These are phyloP conservation scores for Alosa sapidissima DNA, from an alignment of 2,797 vertebrate species.

Conservation along the genomic window DNA sequence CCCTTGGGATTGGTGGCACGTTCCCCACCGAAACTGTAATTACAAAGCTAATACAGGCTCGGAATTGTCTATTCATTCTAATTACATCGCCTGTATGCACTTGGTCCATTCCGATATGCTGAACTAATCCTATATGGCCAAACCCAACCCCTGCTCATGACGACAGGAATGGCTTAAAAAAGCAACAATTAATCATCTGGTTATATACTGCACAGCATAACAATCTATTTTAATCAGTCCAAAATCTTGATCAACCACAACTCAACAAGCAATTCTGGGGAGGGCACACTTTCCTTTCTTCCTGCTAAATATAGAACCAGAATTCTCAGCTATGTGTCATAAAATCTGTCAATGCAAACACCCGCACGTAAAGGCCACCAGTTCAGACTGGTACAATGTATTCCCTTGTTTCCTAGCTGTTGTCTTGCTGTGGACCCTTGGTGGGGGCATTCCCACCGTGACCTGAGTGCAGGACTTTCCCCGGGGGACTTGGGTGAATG, in stretches of 20 bases:
- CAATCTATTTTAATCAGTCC: background rate
- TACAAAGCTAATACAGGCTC: conserved; percentile 48
- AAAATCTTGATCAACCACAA: conserved; percentile 15
- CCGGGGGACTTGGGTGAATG: background rate
- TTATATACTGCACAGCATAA: background rate
- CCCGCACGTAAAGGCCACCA: background rate
- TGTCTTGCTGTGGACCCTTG: background rate
- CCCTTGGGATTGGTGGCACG: conserved; percentile 29
- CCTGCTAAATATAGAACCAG: background rate
- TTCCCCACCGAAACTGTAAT: conserved; percentile 42
- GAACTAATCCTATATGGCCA: background rate
- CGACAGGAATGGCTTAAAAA: background rate
- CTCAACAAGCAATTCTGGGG: background rate
- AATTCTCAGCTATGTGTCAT: background rate
- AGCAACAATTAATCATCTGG: background rate
- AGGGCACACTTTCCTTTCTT: background rate
- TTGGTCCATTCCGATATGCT: conserved; percentile 31
- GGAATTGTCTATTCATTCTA: conserved; percentile 47
- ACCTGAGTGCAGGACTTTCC: background rate
- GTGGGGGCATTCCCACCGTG: background rate
- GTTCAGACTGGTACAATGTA: background rate
- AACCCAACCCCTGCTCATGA: background rate
- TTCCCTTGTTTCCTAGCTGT: background rate
- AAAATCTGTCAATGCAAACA: conserved; percentile 5
- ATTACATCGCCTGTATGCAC: conserved; percentile 41